Evolutionary conservation across 2,113 vertebrate genomes (phyloP).

Genomic region (Recurvirostra avosetta): DNA sequence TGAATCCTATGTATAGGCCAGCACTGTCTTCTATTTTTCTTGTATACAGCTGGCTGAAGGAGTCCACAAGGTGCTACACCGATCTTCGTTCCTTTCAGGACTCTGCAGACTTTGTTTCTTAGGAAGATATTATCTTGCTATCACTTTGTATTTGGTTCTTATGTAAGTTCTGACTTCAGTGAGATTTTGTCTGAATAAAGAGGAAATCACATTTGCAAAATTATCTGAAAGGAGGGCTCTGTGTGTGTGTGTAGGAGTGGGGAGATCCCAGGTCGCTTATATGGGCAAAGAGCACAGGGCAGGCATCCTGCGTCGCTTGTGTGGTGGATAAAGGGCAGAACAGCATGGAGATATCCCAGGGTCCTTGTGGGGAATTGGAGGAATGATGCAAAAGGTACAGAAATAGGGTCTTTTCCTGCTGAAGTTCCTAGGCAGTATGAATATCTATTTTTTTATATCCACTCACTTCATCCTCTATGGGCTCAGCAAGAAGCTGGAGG

Average conservation of each 20-base stretch:
- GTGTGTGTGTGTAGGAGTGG: neutral
- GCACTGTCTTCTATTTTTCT: neutral
- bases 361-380: neutral
- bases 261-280: neutral
- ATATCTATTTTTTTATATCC: neutral
- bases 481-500: neutral
- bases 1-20: neutral
- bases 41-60: neutral
- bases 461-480: neutral
- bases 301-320: neutral
- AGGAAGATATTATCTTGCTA: neutral
- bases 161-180: neutral
- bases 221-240: neutral
- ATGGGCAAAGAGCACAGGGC: neutral
- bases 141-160: neutral
- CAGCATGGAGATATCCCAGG: neutral
- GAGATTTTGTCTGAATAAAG: neutral
- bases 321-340: neutral
- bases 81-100: neutral
- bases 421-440: neutral
- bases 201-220: neutral
- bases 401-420: neutral
- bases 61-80: neutral
- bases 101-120: neutral
- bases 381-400: neutral